Conservation (phyloP, 1,140 invertebrate genomes). For the Probaryconus sp. region DNA sequence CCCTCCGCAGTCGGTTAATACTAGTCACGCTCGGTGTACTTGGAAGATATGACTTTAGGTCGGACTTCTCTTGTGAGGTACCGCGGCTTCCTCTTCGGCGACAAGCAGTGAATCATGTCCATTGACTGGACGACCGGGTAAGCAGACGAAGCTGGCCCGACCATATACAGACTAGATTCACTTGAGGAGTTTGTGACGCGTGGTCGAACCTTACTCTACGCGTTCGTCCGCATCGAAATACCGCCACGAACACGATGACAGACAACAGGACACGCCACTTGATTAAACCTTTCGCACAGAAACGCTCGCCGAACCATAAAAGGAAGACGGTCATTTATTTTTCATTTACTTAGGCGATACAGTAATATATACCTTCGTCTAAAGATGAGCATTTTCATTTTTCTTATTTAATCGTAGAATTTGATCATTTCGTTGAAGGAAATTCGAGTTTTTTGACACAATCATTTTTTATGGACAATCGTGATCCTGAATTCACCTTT, state of each 20-base stretch:
- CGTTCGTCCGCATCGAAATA: slow-evolving; percentile 17
- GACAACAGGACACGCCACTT: slow-evolving; percentile 49
- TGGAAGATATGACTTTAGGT: slow-evolving; percentile 9
- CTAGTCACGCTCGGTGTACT: slow-evolving; percentile 29
- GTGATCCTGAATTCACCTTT: too few relatives aligned
- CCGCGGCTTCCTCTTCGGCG: slow-evolving; percentile 40
- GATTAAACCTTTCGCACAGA: slow-evolving; percentile 52
- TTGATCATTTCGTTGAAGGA: too few relatives aligned
- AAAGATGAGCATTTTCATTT: too few relatives aligned
- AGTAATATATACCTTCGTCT: background rate
- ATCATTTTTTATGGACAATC: too few relatives aligned
- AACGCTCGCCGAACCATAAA: slow-evolving; percentile 57
- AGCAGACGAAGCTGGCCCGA: slow-evolving; percentile 67
- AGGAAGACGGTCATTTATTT: slow-evolving; percentile 53
- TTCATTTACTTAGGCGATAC: slow-evolving; percentile 20
- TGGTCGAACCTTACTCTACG: slow-evolving; percentile 36
- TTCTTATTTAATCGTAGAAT: too few relatives aligned
- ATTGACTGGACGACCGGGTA: slow-evolving; percentile 67
- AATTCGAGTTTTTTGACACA: too few relatives aligned
- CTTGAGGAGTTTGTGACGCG: slow-evolving; percentile 62
- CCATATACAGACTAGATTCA: slow-evolving; percentile 74
- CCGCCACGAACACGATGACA: slow-evolving; percentile 29
- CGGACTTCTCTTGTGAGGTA: background rate
- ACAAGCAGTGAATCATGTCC: slow-evolving; percentile 69
- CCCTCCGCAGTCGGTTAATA: slow-evolving; percentile 10